phyloP scores from a whole-genome alignment of 2,113 vertebrate species.

The Sebastes fasciatus region DNA sequence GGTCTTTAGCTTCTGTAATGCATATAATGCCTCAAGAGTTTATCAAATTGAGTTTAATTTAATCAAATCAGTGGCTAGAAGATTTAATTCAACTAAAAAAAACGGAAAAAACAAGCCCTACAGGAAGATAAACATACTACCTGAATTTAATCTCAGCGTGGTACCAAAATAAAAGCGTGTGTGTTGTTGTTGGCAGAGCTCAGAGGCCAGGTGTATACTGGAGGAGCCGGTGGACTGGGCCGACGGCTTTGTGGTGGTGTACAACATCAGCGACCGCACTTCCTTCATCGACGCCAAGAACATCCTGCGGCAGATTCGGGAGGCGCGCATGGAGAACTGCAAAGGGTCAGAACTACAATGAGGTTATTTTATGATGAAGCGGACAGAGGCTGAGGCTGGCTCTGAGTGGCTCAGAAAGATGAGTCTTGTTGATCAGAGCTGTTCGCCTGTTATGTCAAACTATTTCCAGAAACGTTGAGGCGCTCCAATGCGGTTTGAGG shows the following conservation, averaged over 20 bases:
- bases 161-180: slow-evolving; percentile 3
- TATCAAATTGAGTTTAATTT: background rate
- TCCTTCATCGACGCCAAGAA: slow-evolving; percentile 84
- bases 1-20: too few species aligned
- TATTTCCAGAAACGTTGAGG: background rate
- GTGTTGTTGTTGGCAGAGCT: slow-evolving; percentile 64
- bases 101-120: background rate
- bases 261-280: slow-evolving; percentile 83
- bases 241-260: slow-evolving; percentile 85
- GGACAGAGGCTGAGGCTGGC: background rate
- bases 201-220: slow-evolving; percentile 76
- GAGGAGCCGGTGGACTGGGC: slow-evolving; percentile 86
- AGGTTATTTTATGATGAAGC: background rate
- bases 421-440: background rate
- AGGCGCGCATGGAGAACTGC: slow-evolving; percentile 75
- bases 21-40: too few species aligned
- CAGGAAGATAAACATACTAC: background rate
- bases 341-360: slow-evolving; percentile 78
- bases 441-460: background rate
- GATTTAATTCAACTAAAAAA: background rate
- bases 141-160: background rate
- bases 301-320: slow-evolving; percentile 82
- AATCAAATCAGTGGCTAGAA: background rate
- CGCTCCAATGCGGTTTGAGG: background rate
- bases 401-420: background rate